Base-by-base conservation (phyloP, 1,140 invertebrate genomes). In the Seison nebaliae region DNA sequence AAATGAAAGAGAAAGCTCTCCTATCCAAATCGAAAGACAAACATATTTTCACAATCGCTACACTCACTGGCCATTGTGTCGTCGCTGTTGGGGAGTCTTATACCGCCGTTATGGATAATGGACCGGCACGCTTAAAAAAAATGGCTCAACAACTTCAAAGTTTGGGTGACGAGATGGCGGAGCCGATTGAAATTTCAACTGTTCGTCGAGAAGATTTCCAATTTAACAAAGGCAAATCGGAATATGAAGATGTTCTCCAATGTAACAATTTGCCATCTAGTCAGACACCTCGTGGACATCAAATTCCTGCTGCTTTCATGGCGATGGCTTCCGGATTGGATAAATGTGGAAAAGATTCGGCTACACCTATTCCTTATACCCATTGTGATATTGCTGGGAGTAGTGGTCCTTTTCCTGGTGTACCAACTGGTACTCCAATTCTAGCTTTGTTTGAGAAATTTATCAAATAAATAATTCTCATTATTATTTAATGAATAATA, bases 21-120 rank as follows among this genome's bases (percentile, higher is more conserved):
- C n/a, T n/a, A n/a, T n/a, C n/a, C n/a, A 36, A 34, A 49, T 62
- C 65, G 36, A 49, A 57, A 0, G 70, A 74, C 50, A 77, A 83
- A 1, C 73, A 86, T 59, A 60, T 94, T 14, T 78, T 83, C 46
- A 94, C 84, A 0, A 70, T 93, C 48, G 84, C 86, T 11, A 94
- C 86, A 2, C 57, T 94, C 29, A 93, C 84, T 14, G 76, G 77
- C 0, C 80, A 88, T 54, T 78, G 78, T 7, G 61, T 61, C 33
- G 54, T 72, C 1, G 69, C 75, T 7, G 71, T 73, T 33, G 83
- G 83, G 15, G 51, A 53, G 11, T 69, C 70, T 36, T 79, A 80
- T 52, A 68, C 73, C 12, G 76, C 78, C 49, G 65, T 67, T 7
- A 70, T 93, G 63, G 80, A 88, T 50, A 94, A 94, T 62, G 76